Evolutionary conservation across 2,888 invertebrate species (phyloP).

Genomic region (Athalia rosae): DNA sequence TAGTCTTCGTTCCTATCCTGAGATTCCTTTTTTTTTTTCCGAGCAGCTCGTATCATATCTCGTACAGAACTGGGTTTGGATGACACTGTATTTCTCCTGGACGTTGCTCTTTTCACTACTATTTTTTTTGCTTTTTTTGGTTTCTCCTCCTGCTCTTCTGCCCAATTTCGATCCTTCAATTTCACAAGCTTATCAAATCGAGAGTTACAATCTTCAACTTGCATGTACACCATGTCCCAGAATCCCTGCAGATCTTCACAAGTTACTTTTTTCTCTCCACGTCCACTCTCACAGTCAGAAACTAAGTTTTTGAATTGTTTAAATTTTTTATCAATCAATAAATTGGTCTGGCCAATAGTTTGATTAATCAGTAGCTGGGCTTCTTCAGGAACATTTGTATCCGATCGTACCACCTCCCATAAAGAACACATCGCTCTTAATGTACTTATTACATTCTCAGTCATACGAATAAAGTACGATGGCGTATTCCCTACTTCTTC

Average conservation of each 20-base stretch:
- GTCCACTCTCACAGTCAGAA: slow-evolving; percentile 70
- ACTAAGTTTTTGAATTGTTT: slow-evolving; percentile 80
- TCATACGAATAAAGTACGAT: slow-evolving; percentile 71
- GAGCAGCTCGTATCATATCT: slow-evolving; percentile 29
- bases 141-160: slow-evolving; percentile 71
- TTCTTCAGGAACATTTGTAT: slow-evolving; percentile 73
- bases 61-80: slow-evolving; percentile 15
- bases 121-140: slow-evolving; percentile 55
- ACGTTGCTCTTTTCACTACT: slow-evolving; percentile 38
- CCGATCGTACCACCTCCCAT: slow-evolving; percentile 76
- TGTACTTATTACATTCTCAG: slow-evolving; percentile 76
- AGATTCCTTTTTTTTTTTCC: slow-evolving; percentile 12
- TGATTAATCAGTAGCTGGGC: slow-evolving; percentile 79
- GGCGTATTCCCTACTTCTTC: slow-evolving; percentile 69
- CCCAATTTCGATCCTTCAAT: slow-evolving; percentile 69
- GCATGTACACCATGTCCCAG: slow-evolving; percentile 91
- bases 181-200: slow-evolving; percentile 62
- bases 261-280: slow-evolving; percentile 76
- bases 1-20: not conserved
- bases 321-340: slow-evolving; percentile 86
- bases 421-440: slow-evolving; percentile 75
- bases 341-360: slow-evolving; percentile 85
- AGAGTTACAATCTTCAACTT: slow-evolving; percentile 73
- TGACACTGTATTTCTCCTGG: slow-evolving; percentile 1
- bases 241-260: slow-evolving; percentile 88